Conservation (phyloP, 2,888 invertebrate species). For the Drosophila diplacantha region DNA sequence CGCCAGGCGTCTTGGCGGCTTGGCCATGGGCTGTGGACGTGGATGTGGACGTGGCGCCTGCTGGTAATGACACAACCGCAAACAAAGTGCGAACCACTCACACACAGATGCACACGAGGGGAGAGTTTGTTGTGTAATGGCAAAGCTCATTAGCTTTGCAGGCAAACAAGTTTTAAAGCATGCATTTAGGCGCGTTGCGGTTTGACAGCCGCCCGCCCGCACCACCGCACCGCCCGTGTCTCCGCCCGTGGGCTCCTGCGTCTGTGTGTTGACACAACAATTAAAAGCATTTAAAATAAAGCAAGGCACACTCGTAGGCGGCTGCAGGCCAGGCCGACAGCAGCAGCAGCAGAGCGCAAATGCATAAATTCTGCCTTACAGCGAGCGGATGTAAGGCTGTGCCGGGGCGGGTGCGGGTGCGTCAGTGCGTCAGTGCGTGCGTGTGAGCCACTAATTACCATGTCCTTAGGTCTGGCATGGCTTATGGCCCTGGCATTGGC, state of each 20-base stretch:
- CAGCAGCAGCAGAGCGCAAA: slow-evolving; percentile 54
- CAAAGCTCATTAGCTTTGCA: slow-evolving; percentile 74
- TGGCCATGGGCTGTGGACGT: slow-evolving; percentile 45
- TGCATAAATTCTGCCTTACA: slow-evolving; percentile 63
- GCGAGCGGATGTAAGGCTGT: slow-evolving; percentile 9
- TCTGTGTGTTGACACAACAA: slow-evolving; percentile 70
- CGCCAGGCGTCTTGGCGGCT: slow-evolving; percentile 9
- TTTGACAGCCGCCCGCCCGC: slow-evolving; percentile 59
- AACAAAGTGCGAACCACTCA: slow-evolving; percentile 64
- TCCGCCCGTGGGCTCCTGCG: slow-evolving; percentile 19
- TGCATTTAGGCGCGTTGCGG: slow-evolving; percentile 71
- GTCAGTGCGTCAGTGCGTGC: slow-evolving; percentile 21
- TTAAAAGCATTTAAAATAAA: slow-evolving; percentile 74
- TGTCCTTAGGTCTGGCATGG: slow-evolving; percentile 67
- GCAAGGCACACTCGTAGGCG: slow-evolving; percentile 51
- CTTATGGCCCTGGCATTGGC: slow-evolving; percentile 65
- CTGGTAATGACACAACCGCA: slow-evolving; percentile 74
- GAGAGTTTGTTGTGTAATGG: slow-evolving; percentile 65
- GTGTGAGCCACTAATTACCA: slow-evolving; percentile 66
- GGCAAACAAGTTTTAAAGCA: slow-evolving; percentile 72
- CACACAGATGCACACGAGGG: neutral
- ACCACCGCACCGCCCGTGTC: too few species aligned
- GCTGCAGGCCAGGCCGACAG: slow-evolving; percentile 53
- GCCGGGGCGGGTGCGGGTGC: slow-evolving; percentile 7
- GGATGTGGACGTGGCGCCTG: slow-evolving; percentile 55